Conservation (phyloP, 2,888 invertebrate genomes). For the Physocephala rufipes region DNA sequence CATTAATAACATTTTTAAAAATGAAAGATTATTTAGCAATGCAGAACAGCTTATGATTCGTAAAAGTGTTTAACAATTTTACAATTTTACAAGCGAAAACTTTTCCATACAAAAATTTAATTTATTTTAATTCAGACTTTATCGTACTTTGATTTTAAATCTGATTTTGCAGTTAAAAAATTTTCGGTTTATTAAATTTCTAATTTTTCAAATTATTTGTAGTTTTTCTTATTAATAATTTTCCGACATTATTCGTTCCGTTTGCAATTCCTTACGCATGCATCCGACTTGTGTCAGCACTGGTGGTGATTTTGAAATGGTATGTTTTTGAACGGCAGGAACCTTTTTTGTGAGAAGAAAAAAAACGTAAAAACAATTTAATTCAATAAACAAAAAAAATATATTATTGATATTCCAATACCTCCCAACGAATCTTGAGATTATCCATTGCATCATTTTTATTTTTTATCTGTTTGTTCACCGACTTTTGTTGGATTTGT, state of each 20-base stretch:
- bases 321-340: constrained; percentile 70
- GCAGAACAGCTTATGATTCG: background rate
- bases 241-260: constrained; percentile 73
- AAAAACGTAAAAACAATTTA: too few species aligned
- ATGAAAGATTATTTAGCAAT: too few species aligned
- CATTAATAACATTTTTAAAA: too few species aligned
- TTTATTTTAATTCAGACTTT: background rate
- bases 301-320: constrained; percentile 61
- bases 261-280: constrained; percentile 73
- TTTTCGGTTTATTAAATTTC: background rate
- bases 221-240: constrained; percentile 16
- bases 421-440: constrained; percentile 69
- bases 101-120: background rate
- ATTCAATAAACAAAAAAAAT: background rate
- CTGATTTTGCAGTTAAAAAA: background rate
- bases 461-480: constrained; percentile 21
- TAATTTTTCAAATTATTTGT: background rate
- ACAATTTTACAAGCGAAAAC: too few species aligned
- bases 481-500: constrained; percentile 31
- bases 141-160: background rate
- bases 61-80: background rate
- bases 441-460: constrained; percentile 51
- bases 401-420: constrained; percentile 44
- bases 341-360: constrained; percentile 62
- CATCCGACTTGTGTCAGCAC: constrained; percentile 76